phyloP scores from a whole-genome alignment of 1,140 invertebrate species.

The Caenorhabditis brenneri region DNA sequence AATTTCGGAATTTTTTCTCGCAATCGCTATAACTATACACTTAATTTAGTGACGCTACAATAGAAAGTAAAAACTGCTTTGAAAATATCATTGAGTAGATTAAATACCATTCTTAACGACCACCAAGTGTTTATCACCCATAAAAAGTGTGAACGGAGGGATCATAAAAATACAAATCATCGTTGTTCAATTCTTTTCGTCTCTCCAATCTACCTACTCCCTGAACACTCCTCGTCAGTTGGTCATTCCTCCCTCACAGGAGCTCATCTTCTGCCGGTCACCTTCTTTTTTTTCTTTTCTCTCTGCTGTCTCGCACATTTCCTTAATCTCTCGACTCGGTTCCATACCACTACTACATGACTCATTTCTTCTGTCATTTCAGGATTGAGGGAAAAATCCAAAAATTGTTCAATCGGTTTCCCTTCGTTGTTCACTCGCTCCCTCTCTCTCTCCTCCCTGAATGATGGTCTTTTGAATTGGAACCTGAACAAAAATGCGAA shows the following conservation, averaged over 20 bases:
- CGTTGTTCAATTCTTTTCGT: not conserved
- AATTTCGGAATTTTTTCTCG: no score
- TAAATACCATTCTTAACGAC: not conserved
- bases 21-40: no score
- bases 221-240: not conserved
- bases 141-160: conserved; percentile 14
- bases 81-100: not conserved
- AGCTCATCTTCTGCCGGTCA: conserved; percentile 35
- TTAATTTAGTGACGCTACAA: no score
- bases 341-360: not conserved
- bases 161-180: not conserved
- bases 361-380: not conserved
- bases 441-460: not conserved
- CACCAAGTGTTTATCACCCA: not conserved
- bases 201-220: not conserved
- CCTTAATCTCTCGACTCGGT: not conserved
- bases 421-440: not conserved
- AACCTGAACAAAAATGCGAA: not conserved
- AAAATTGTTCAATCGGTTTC: not conserved
- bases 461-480: conserved; percentile 26
- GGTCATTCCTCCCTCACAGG: not conserved
- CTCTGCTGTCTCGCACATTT: not conserved
- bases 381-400: not conserved
- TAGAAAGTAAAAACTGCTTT: not conserved
- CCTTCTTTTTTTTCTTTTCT: not conserved